phyloP scores from a whole-genome alignment of 2,888 invertebrate genomes.

The Thera britannica region DNA sequence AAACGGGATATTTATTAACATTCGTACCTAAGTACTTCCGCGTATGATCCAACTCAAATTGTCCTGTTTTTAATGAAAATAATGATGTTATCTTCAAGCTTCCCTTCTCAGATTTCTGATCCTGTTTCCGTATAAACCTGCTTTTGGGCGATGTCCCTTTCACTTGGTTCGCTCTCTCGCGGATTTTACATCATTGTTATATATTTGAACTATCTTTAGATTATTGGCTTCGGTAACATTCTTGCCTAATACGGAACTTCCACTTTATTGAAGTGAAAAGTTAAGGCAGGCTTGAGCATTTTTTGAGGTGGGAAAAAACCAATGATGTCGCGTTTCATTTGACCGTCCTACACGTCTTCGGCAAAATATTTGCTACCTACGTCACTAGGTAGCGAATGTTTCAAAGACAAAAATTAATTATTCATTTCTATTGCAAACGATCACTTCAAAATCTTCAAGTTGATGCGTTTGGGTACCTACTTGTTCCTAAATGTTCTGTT shows the following conservation, averaged over 20 bases:
- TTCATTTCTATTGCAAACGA: too few relatives aligned
- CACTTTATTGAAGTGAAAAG: too few relatives aligned
- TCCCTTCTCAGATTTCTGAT: slow-evolving; percentile 25
- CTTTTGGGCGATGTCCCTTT: slow-evolving; percentile 39
- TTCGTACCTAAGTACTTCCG: neutral
- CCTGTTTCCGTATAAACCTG: slow-evolving; percentile 34
- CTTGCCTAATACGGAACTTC: neutral
- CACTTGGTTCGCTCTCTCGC: slow-evolving; percentile 40
- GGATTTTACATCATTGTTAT: slow-evolving; percentile 22
- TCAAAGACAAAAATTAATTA: too few relatives aligned
- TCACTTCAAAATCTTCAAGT: too few relatives aligned
- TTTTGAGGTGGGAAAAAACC: too few relatives aligned
- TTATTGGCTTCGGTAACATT: slow-evolving; percentile 7
- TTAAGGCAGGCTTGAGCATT: too few relatives aligned
- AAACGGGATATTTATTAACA: neutral
- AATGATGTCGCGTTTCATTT: too few relatives aligned
- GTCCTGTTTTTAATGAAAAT: neutral
- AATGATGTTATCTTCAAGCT: slow-evolving; percentile 11
- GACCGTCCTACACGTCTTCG: too few relatives aligned
- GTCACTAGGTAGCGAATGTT: too few relatives aligned
- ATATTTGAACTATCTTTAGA: too few relatives aligned
- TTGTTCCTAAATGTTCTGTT: slow-evolving; percentile 5
- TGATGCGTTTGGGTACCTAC: neutral
- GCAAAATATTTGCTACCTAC: too few relatives aligned
- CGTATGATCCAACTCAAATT: neutral